A percentile compares a stretch with the other conserved stretches of the same genome.
Conservation (phyloP, 2,888 invertebrate genomes). For the Melipona beecheii region DNA sequence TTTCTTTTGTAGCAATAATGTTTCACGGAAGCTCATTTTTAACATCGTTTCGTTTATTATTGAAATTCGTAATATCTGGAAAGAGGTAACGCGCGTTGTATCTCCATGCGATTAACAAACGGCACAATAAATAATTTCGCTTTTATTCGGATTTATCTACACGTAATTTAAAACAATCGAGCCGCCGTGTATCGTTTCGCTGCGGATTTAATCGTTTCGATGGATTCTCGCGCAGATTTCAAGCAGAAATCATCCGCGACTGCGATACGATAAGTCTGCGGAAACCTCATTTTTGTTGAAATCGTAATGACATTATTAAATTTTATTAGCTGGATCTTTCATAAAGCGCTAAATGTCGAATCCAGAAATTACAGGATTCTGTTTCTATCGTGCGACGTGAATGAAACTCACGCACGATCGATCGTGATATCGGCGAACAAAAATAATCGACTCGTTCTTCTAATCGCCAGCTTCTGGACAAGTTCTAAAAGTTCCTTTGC, state of each 20-base stretch:
- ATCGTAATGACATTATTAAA: too few relatives aligned
- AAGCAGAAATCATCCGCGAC: neutral
- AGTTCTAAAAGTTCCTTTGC: too few relatives aligned
- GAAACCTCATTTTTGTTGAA: too few relatives aligned
- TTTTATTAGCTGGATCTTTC: too few relatives aligned
- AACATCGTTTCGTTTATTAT: neutral
- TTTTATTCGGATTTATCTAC: constrained; percentile 4
- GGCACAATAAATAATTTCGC: neutral
- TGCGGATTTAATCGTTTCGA: neutral
- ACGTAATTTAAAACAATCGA: neutral
- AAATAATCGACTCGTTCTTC: too few relatives aligned
- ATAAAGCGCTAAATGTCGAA: too few relatives aligned
- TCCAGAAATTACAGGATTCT: neutral
- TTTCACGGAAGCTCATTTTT: neutral
- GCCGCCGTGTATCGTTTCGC: too few relatives aligned
- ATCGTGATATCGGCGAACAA: neutral
- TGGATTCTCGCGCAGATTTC: neutral
- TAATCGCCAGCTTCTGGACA: too few relatives aligned
- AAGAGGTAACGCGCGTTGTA: neutral
- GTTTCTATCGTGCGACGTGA: neutral
- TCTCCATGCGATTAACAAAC: neutral
- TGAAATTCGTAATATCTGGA: neutral
- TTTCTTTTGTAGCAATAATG: neutral
- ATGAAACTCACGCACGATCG: neutral
- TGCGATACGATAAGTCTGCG: too few relatives aligned